Conservation (phyloP, 2,888 invertebrate genomes). For the Sussaba pulchella region DNA sequence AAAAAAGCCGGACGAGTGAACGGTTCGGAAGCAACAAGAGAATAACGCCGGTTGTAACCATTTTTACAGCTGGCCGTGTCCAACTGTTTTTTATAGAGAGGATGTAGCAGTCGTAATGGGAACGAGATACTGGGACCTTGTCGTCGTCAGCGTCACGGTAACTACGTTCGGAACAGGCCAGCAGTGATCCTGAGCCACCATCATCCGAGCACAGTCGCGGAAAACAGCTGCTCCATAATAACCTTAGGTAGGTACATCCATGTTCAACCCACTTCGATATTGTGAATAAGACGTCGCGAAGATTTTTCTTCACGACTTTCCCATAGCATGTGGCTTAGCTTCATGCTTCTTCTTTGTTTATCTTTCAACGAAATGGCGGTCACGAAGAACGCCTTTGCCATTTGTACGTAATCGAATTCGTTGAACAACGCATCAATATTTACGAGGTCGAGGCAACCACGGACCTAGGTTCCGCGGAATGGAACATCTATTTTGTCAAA, state of each 20-base stretch:
- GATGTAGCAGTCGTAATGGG: conserved; percentile 54
- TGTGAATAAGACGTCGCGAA: background rate
- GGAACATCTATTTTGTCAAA: too few species aligned
- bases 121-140: conserved; percentile 9
- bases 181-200: background rate
- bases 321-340: too few species aligned
- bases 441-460: too few species aligned
- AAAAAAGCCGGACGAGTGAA: conserved; percentile 20
- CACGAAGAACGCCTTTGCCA: background rate
- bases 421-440: conserved; percentile 62
- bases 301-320: too few species aligned
- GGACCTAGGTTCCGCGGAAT: too few species aligned
- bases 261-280: background rate
- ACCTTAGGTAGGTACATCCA: conserved; percentile 13
- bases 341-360: too few species aligned
- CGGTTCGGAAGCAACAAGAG: conserved; percentile 12
- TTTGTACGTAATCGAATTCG: conserved; percentile 7
- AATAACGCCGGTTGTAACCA: conserved; percentile 59
- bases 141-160: conserved; percentile 16
- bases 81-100: conserved; percentile 66
- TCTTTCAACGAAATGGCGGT: too few species aligned
- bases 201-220: conserved; percentile 11
- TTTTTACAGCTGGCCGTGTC: conserved; percentile 66
- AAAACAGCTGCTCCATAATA: conserved; percentile 13
- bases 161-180: conserved; percentile 32